Evolutionary conservation across 1,140 invertebrate species (phyloP), one percentile per base, ranked within the genome.

Genomic region (Drosophila bocqueti): DNA sequence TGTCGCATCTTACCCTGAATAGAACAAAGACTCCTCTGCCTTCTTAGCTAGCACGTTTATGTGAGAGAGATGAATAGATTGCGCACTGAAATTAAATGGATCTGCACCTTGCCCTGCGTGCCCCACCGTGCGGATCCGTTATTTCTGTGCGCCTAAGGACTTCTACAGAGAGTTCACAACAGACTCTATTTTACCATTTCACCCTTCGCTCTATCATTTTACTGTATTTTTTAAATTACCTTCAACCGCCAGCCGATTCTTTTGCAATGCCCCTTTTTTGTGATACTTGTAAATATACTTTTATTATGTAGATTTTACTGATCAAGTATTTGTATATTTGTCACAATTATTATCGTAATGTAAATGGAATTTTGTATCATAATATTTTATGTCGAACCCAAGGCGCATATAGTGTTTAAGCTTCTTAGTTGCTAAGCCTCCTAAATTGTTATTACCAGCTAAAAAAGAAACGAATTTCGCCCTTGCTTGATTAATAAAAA

Each of bases 1-100:
- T 60, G 59, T 50, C 29, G 29, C 57, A 81, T 65, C 54, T 65
- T 64, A 36, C 45, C 49, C 72, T 75, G 31, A 75, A 67, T 74
- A 52, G 46, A 72, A 72, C 43, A 49, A 73, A 36, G 54, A 73
- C 52, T 72, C 67, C 50, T 72, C 63, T 71, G 69, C 36, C 45
- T 47, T 65, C 59, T 72, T 67, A 79, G 71, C 83, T 79, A 71
- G 66, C 75, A 80, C 79, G 81, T 83, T 85, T 83, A 78, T 90
- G 84, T 80, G 89, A 91, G 89, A 91, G 89, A 91, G 89, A 91
- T 91, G 76, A 91, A 91, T 91, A 91, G 89, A 91, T 91, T 91
- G 89, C 89, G 84, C 76, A 91, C 83, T 74, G 87, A 91, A 91
- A 91, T 89, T 91, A 76, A 91, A 89, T 71, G 75, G 54, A 49